A percentile compares a stretch with the other conserved stretches of the same genome.
Evolutionary conservation across 2,797 vertebrate genomes (phyloP).

Genomic region (Glyptemys insculpta): DNA sequence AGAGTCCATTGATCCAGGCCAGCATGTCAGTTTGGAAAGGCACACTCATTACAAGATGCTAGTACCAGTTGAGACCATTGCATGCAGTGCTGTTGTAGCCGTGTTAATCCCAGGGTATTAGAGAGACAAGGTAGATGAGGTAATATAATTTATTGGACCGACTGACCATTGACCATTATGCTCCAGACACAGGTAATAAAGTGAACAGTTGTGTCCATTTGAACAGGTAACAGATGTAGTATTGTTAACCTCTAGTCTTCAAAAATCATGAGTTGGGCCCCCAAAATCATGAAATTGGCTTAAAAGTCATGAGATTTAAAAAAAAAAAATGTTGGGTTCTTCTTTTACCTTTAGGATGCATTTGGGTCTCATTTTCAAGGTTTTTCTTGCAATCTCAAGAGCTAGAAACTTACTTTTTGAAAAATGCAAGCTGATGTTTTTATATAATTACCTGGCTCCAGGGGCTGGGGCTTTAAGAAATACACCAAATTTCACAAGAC

Average conservation of each 20-base stretch:
- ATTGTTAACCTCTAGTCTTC: neutral
- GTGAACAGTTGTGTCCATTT: accelerated
- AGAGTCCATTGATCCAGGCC: neutral
- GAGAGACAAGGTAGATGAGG: neutral
- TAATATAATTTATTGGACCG: neutral
- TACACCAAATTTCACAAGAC: neutral
- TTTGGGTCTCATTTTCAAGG: neutral
- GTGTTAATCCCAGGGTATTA: neutral
- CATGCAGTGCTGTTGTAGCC: neutral
- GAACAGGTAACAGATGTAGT: neutral
- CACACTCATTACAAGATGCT: neutral
- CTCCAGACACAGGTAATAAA: neutral
- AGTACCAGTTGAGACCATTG: neutral
- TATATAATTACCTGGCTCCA: neutral
- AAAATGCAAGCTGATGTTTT: neutral
- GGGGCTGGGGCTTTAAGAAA: neutral
- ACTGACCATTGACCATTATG: neutral
- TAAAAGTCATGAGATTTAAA: neutral
- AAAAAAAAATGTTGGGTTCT: neutral
- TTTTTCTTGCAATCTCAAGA: neutral
- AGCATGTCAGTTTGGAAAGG: neutral
- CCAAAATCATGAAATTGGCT: neutral
- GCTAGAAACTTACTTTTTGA: neutral
- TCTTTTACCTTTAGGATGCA: neutral
- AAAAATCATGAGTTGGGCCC: neutral